phyloP scores from a whole-genome alignment of 2,797 vertebrate genomes.

The Hypotaenidia philippensis region DNA sequence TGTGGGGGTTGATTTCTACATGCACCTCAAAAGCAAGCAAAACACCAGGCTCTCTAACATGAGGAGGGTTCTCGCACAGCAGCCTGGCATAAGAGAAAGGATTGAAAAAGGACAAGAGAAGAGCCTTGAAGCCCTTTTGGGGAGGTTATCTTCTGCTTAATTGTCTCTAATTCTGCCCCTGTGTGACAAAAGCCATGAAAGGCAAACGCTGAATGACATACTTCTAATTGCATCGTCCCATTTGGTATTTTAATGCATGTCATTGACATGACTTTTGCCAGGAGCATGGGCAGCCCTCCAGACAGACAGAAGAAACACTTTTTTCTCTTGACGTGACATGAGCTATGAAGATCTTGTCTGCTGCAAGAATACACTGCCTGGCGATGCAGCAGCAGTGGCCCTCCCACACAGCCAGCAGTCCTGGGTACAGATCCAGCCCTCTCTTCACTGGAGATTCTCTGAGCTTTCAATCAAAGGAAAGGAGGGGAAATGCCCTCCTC shows the following conservation, averaged over 20 bases:
- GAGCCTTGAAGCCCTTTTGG: background rate
- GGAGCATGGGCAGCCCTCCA: constrained; percentile 75
- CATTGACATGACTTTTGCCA: constrained; percentile 74
- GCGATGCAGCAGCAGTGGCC: background rate
- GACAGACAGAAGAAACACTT: constrained; percentile 56
- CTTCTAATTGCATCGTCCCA: constrained; percentile 63
- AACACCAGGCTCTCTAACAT: background rate
- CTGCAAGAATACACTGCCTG: background rate
- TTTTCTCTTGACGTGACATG: background rate
- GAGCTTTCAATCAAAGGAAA: background rate
- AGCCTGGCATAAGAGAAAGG: background rate
- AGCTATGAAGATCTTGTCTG: background rate
- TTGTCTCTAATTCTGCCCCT: background rate
- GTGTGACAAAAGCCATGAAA: constrained; percentile 8
- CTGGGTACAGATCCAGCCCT: background rate
- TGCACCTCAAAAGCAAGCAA: background rate
- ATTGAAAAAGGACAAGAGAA: background rate
- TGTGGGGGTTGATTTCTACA: background rate
- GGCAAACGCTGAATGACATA: constrained; percentile 15
- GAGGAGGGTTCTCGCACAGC: background rate
- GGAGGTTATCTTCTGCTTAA: constrained; percentile 3
- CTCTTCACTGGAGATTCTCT: background rate
- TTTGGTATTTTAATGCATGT: constrained; percentile 76
- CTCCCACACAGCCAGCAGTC: background rate
- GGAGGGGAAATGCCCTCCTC: background rate